These are phyloP conservation scores for Schizothorax lantsangensis DNA, from an alignment of 2,797 vertebrate species.

Conservation along the genomic window DNA sequence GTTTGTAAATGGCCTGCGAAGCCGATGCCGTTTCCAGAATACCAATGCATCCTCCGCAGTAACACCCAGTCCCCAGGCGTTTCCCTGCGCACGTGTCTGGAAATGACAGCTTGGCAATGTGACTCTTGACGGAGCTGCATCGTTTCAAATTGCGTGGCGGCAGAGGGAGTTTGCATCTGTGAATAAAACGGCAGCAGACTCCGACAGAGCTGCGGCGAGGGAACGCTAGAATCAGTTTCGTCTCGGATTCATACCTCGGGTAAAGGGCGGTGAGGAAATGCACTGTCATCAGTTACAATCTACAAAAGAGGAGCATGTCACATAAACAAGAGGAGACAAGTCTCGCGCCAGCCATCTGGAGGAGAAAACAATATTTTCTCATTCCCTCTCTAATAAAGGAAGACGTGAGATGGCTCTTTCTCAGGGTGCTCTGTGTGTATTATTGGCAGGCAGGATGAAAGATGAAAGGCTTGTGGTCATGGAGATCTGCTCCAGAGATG, in stretches of 20 bases:
- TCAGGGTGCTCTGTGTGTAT: constrained; percentile 35
- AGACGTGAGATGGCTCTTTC: constrained; percentile 38
- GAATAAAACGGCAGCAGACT: constrained; percentile 1
- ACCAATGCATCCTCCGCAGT: constrained; percentile 43
- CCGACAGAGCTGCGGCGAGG: neutral
- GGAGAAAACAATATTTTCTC: constrained; percentile 60
- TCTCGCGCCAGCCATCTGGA: constrained; percentile 56
- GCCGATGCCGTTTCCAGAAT: constrained; percentile 28
- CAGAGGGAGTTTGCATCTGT: constrained; percentile 25
- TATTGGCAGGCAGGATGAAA: constrained; percentile 38
- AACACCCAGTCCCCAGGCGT: constrained; percentile 42
- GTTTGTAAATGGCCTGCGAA: constrained; percentile 55
- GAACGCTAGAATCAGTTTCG: neutral
- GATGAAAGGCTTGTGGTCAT: constrained; percentile 47
- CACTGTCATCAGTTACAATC: constrained; percentile 47
- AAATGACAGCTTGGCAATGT: constrained; percentile 34
- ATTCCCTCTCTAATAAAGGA: constrained; percentile 56
- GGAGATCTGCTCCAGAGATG: constrained; percentile 46
- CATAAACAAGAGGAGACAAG: constrained; percentile 56
- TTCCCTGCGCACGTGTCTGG: constrained; percentile 28
- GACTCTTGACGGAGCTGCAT: constrained; percentile 29
- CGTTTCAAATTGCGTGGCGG: constrained; percentile 17
- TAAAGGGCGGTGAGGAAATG: neutral
- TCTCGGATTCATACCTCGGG: neutral
- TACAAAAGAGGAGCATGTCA: constrained; percentile 51